phyloP scores from a whole-genome alignment of 2,113 vertebrate species.

The Leucoraja erinaceus region DNA sequence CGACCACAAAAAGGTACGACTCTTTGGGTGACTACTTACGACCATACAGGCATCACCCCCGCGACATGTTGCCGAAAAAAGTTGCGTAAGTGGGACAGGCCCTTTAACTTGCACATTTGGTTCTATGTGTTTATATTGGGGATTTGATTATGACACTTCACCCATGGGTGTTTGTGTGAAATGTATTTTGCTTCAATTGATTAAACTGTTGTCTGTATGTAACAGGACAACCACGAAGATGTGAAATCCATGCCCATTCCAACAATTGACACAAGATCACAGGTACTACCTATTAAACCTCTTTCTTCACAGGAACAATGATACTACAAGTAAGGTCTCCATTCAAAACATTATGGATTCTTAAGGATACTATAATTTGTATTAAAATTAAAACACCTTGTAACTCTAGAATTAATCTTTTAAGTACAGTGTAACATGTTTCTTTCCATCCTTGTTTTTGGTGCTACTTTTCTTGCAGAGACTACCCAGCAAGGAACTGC shows the following conservation, averaged over 20 bases:
- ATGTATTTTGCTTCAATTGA: slow-evolving; percentile 25
- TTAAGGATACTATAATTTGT: slow-evolving; percentile 4
- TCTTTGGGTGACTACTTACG: too few relatives aligned
- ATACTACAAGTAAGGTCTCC: slow-evolving; percentile 34
- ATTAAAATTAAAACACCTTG: slow-evolving; percentile 19
- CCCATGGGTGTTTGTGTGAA: not conserved
- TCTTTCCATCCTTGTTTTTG: slow-evolving; percentile 22
- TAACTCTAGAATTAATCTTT: slow-evolving; percentile 17
- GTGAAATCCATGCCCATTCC: slow-evolving; percentile 74
- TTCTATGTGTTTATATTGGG: not conserved
- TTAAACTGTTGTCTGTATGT: slow-evolving; percentile 36
- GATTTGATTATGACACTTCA: not conserved
- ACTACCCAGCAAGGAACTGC: slow-evolving; percentile 90
- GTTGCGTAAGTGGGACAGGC: too few relatives aligned
- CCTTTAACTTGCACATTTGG: not conserved
- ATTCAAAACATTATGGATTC: slow-evolving; percentile 31
- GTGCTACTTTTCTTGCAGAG: slow-evolving; percentile 59
- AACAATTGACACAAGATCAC: slow-evolving; percentile 75
- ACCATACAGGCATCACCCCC: too few relatives aligned
- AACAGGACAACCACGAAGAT: slow-evolving; percentile 41
- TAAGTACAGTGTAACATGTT: slow-evolving; percentile 28
- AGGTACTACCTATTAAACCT: slow-evolving; percentile 61
- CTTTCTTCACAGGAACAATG: slow-evolving; percentile 39
- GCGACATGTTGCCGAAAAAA: too few relatives aligned
- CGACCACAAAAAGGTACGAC: too few relatives aligned